These are phyloP conservation scores for Andrena dorsata DNA, from an alignment of 2,888 invertebrate species.

Conservation along the genomic window DNA sequence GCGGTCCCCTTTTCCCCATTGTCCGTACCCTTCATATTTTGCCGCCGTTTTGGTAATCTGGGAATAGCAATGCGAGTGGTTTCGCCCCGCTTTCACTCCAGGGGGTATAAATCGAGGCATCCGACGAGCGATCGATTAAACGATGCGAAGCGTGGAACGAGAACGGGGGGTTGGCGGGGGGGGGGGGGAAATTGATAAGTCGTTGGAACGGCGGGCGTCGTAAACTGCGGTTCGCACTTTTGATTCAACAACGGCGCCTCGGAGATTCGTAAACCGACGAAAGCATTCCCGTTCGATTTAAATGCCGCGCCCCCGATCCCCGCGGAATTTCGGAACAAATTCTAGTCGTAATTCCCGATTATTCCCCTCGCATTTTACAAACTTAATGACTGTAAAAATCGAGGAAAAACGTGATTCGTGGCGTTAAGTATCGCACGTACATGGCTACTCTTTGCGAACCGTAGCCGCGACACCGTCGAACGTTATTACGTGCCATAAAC, in stretches of 20 bases:
- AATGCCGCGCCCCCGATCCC: not conserved
- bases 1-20: not conserved
- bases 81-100: conserved; percentile 38
- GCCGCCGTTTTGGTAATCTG: conserved; percentile 73
- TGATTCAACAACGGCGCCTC: not conserved
- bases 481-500: conserved; percentile 43
- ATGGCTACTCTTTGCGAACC: not conserved
- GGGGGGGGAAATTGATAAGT: conserved; percentile 70
- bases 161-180: conserved; percentile 45
- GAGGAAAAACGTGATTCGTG: not conserved
- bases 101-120: conserved; percentile 59
- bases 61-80: conserved; percentile 67
- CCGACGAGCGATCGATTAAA: conserved; percentile 63
- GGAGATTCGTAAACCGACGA: conserved; percentile 7
- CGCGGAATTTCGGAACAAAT: not conserved
- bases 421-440: not conserved
- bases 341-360: not conserved
- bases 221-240: conserved; percentile 22
- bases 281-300: not conserved
- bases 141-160: conserved; percentile 53
- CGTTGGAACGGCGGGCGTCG: conserved; percentile 21
- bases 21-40: conserved; percentile 50
- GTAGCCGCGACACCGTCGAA: conserved; percentile 13
- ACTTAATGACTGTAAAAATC: too few species aligned
- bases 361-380: not conserved